Percentiles rank a stretch among this genome's conserved stretches.
Evolutionary conservation across 2,888 invertebrate genomes (phyloP).

Genomic region (Apantesis nais): DNA sequence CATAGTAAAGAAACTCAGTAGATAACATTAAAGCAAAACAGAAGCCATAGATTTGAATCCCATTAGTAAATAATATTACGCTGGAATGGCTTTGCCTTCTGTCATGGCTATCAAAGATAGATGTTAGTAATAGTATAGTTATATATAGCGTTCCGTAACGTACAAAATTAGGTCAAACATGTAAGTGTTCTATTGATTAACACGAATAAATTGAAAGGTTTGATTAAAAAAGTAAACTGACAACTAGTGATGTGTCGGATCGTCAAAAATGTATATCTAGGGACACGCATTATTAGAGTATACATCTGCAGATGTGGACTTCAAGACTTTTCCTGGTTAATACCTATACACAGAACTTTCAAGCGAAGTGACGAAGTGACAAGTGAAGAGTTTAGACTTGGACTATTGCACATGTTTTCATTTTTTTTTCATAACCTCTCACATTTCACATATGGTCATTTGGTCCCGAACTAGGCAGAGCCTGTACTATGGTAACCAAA

Average conservation of each 20-base stretch:
- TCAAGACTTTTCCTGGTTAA: too few relatives aligned
- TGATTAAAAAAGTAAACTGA: too few relatives aligned
- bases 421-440: too few relatives aligned
- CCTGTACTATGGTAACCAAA: too few relatives aligned
- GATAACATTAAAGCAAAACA: constrained; percentile 24
- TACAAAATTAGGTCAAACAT: neutral
- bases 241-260: neutral
- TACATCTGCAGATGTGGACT: neutral
- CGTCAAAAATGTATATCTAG: neutral
- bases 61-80: constrained; percentile 50
- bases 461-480: too few relatives aligned
- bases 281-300: too few relatives aligned
- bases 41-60: constrained; percentile 53
- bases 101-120: neutral
- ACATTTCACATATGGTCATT: too few relatives aligned
- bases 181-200: neutral
- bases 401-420: too few relatives aligned
- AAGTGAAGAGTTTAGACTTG: too few relatives aligned
- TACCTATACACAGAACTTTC: too few relatives aligned
- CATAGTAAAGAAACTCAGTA: constrained; percentile 16
- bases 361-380: too few relatives aligned
- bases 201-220: neutral
- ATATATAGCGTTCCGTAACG: neutral
- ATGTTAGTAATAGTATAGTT: neutral
- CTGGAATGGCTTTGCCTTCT: constrained; percentile 14